Base-by-base conservation (phyloP, 2,113 vertebrate genomes). In the Camarhynchus parvulus region DNA sequence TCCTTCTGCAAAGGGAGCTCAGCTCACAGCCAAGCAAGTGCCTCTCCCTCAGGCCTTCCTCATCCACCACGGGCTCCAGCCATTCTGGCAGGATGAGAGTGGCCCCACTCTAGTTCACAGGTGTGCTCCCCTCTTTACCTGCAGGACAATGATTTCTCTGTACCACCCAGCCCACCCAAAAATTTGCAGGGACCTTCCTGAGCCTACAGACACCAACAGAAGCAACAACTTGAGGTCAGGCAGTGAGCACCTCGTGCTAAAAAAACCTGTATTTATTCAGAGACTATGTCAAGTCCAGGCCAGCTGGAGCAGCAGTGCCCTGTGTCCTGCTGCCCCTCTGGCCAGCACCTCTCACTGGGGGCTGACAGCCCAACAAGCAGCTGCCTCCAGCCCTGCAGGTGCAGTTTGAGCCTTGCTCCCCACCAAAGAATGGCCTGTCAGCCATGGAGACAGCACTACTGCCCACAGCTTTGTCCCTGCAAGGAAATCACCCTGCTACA, bases 381-480 rank as follows among this genome's bases (percentile, higher is more conserved):
- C 33, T 23, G 50, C 72, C 44, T 73, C 63, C 80, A 89, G 72
- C 30, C 59, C 33, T 3, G 4, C 1, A 4, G 21, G 23, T 19
- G 11, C n/a, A 58, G 67, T 64, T 44, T 69, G 79, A 77, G 37
- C 28, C 44, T 52, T 23, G 19, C 22, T 89, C 18, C 22, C 16
- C 22, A 41, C 4, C 44, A 35, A 0, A 19, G 49, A 50, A 0
- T 20, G 30, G 18, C 50, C 61, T 56, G 30, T 63, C 66, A 59
- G 27, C 11, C 46, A 5, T 2, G 22, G 28, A 53, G 64, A 62
- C 35, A 27, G 5, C 41, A 25, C 56, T 27, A 12, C 7, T 23
- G 35, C 62, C 41, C 47, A 20, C 1, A 0, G 56, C 47, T 88
- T 63, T 47, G 27, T 59, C 8, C 24, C 9, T 0, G 0, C 1